Evolutionary conservation across 2,888 invertebrate species (phyloP).

Genomic region (Drosophila quasianomalipes): DNA sequence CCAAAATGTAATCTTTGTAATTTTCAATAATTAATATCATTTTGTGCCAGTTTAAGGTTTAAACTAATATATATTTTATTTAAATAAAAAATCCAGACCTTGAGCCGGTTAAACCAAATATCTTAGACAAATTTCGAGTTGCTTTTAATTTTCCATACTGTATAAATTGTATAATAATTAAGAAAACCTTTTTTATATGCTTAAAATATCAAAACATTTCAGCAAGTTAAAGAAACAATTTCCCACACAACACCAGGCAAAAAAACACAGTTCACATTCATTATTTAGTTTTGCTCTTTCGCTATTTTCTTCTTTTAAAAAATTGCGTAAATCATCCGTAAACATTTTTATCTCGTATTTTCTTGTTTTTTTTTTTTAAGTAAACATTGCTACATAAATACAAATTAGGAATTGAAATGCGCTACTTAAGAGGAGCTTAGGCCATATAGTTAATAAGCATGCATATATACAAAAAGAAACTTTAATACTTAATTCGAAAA

Average conservation of each 20-base stretch:
- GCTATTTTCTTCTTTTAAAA: conserved; percentile 45
- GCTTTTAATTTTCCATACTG: background rate
- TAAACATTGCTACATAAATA: conserved; percentile 71
- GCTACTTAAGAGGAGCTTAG: conserved; percentile 66
- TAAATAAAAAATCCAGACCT: background rate
- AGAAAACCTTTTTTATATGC: background rate
- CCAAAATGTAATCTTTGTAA: background rate
- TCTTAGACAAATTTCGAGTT: background rate
- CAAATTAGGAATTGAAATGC: conserved; percentile 52
- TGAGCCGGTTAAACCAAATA: background rate
- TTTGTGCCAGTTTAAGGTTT: background rate
- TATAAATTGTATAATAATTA: background rate
- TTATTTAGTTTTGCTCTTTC: conserved; percentile 49
- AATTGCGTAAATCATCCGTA: conserved; percentile 49
- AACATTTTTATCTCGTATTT: conserved; percentile 37
- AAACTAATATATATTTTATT: background rate
- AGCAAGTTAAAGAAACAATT: background rate
- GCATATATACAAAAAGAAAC: conserved; percentile 57
- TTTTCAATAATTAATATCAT: background rate
- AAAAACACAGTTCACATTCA: background rate
- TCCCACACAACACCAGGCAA: background rate
- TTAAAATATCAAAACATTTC: background rate
- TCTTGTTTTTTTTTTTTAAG: conserved; percentile 63
- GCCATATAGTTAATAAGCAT: conserved; percentile 57
- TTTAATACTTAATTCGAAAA: conserved; percentile 67